Percentiles rank a stretch among this genome's conserved stretches.
phyloP scores from a whole-genome alignment of 2,797 vertebrate species.

The Protonibea diacanthus region DNA sequence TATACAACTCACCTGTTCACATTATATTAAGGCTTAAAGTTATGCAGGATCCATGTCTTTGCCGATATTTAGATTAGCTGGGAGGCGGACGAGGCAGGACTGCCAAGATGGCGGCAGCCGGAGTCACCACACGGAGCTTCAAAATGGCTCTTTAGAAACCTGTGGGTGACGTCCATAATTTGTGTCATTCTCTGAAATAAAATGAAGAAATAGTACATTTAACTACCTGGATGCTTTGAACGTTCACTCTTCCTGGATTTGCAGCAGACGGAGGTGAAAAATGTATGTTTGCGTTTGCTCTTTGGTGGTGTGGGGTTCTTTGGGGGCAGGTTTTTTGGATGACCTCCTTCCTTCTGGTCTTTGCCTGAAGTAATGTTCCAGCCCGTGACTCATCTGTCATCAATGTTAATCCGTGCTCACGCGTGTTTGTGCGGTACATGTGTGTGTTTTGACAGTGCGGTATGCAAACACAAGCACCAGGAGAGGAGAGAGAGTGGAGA shows the following conservation, averaged over 20 bases:
- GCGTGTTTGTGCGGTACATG: slow-evolving; percentile 53
- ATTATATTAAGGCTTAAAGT: too few species aligned
- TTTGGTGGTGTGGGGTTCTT: slow-evolving; percentile 11
- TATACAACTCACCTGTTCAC: too few species aligned
- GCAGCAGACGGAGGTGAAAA: neutral
- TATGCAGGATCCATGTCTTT: too few species aligned
- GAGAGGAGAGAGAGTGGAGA: slow-evolving; percentile 32
- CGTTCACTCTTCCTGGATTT: neutral
- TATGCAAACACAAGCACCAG: slow-evolving; percentile 51
- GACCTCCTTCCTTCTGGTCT: slow-evolving; percentile 69
- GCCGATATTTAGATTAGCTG: too few species aligned
- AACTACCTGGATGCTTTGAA: neutral
- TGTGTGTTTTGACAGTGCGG: slow-evolving; percentile 54
- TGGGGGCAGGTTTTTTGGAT: slow-evolving; percentile 44
- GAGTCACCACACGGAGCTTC: too few species aligned
- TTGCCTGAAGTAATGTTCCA: slow-evolving; percentile 63
- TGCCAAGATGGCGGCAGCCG: too few species aligned
- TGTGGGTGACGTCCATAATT: too few species aligned
- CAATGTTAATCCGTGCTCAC: slow-evolving; percentile 45
- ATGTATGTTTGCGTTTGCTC: slow-evolving; percentile 14
- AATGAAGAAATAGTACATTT: too few species aligned
- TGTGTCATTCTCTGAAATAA: too few species aligned
- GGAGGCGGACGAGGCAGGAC: too few species aligned
- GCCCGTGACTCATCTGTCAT: slow-evolving; percentile 68
- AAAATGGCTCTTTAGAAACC: neutral